phyloP scores from a whole-genome alignment of 2,113 vertebrate species.

The Muscicapa adusta region DNA sequence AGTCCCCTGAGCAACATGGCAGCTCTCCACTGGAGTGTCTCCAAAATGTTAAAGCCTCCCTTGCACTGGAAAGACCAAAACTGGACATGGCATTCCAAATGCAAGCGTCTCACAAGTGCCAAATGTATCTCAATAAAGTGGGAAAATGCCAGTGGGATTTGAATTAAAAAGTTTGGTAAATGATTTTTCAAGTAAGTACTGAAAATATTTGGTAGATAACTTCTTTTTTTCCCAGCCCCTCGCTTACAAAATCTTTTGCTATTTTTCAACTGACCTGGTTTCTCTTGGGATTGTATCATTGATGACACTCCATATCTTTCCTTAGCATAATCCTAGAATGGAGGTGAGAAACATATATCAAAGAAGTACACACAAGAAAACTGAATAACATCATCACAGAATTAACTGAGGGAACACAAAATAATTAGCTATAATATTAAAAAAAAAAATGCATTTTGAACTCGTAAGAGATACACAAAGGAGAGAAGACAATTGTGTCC shows the following conservation, averaged over 20 bases:
- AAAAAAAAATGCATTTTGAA: not conserved
- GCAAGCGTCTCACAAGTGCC: not conserved
- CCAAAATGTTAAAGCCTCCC: not conserved
- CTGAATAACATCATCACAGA: not conserved
- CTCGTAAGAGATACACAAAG: not conserved
- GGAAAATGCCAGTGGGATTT: not conserved
- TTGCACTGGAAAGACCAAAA: not conserved
- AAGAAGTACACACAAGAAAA: not conserved
- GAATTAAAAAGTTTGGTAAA: not conserved
- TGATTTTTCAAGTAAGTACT: not conserved
- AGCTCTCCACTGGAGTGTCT: not conserved
- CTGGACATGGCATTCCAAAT: not conserved
- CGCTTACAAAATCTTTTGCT: not conserved
- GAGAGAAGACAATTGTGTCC: not conserved
- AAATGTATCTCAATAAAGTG: not conserved
- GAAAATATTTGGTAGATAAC: not conserved
- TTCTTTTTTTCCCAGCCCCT: not conserved
- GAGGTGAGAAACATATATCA: constrained; percentile 9
- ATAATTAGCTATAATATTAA: not conserved
- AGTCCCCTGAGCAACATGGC: not conserved
- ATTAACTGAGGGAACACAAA: not conserved
- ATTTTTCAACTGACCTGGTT: constrained; percentile 85
- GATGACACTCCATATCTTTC: constrained; percentile 88
- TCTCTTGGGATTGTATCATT: constrained; percentile 93
- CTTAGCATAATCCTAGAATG: constrained; percentile 91